A percentile compares a stretch with the other conserved stretches of the same genome.
Evolutionary conservation across 2,797 vertebrate genomes (phyloP).

Genomic region (Enteromius viviparus): DNA sequence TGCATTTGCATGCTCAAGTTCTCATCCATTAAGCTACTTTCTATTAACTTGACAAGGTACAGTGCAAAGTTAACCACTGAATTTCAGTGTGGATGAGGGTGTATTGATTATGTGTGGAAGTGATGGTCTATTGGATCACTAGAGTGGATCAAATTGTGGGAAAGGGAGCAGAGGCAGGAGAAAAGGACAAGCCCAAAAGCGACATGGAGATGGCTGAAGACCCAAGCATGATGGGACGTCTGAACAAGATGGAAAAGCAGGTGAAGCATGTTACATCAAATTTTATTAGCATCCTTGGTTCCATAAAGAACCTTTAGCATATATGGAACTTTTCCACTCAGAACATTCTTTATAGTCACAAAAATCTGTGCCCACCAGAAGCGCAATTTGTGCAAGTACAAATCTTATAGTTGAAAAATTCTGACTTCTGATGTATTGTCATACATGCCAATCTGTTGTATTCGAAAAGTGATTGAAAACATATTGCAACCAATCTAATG

Average conservation of each 20-base stretch:
- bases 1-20: constrained; percentile 18
- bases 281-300: background rate
- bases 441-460: background rate
- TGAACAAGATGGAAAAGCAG: constrained; percentile 96
- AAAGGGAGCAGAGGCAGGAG: constrained; percentile 84
- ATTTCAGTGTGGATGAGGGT: constrained; percentile 25
- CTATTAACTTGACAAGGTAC: constrained; percentile 26
- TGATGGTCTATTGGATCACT: constrained; percentile 65
- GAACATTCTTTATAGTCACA: background rate
- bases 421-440: background rate
- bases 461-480: background rate
- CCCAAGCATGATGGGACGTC: constrained; percentile 96
- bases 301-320: background rate
- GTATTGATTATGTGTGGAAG: constrained; percentile 52
- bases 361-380: background rate
- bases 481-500: background rate
- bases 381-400: too few species aligned
- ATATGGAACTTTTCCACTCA: background rate
- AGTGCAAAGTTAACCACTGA: constrained; percentile 28
- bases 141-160: constrained; percentile 99
- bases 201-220: constrained; percentile 84
- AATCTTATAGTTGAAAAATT: background rate
- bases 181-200: constrained; percentile 85
- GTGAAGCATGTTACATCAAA: constrained; percentile 67
- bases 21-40: constrained; percentile 34